phyloP scores from a whole-genome alignment of 1,140 invertebrate species.

The Pectinophora gossypiella region DNA sequence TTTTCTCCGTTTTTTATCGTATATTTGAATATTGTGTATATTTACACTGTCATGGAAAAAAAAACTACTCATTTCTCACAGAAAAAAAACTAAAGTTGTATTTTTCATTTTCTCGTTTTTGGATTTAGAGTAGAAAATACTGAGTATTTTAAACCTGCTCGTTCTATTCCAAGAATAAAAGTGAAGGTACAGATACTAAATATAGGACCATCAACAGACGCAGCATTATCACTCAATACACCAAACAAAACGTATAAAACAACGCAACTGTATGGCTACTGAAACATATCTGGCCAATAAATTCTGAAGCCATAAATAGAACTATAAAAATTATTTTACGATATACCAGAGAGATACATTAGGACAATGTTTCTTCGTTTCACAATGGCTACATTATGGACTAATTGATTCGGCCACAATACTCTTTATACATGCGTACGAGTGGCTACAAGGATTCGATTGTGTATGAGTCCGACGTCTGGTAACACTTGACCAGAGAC shows the following conservation, averaged over 20 bases:
- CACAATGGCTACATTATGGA: constrained; percentile 68
- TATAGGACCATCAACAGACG: not conserved
- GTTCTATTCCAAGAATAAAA: no score
- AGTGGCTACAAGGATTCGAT: constrained; percentile 63
- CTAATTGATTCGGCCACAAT: constrained; percentile 71
- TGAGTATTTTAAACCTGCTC: no score
- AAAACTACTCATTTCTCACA: no score
- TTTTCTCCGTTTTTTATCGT: no score
- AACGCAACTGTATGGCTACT: constrained; percentile 58
- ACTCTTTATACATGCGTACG: constrained; percentile 56
- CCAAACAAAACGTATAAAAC: constrained; percentile 50
- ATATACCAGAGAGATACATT: constrained; percentile 68
- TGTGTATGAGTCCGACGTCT: constrained; percentile 70
- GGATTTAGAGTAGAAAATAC: no score
- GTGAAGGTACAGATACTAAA: no score
- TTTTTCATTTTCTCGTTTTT: no score
- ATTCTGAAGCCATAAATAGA: constrained; percentile 63
- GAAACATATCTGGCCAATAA: constrained; percentile 66
- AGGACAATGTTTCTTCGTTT: constrained; percentile 67
- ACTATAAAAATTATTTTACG: constrained; percentile 71
- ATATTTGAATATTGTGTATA: not conserved
- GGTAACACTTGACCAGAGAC: constrained; percentile 72
- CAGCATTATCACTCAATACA: constrained; percentile 22
- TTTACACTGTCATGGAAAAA: not conserved
- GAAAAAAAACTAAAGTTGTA: no score